phyloP scores from a whole-genome alignment of 2,888 invertebrate species.

The Hemaris fuciformis region DNA sequence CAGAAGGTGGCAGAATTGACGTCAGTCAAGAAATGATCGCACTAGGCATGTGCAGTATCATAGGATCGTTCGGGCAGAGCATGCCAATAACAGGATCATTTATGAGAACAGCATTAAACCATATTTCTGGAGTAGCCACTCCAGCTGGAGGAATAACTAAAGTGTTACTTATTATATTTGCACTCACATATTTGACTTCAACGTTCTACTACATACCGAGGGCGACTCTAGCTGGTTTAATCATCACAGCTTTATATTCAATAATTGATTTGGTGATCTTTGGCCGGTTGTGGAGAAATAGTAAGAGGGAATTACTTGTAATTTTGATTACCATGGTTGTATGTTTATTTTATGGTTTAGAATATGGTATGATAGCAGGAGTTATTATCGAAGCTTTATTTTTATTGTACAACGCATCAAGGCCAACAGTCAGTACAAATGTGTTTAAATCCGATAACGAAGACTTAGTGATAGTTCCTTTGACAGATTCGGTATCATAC shows the following conservation, averaged over 20 bases:
- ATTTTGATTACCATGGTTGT: conserved; percentile 49
- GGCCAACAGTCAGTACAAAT: conserved; percentile 50
- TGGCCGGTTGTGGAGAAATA: conserved; percentile 87
- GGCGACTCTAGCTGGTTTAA: conserved; percentile 92
- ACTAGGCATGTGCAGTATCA: conserved; percentile 90
- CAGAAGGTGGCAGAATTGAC: conserved; percentile 88
- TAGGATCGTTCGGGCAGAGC: conserved; percentile 91
- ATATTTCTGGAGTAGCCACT: conserved; percentile 93
- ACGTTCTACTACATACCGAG: conserved; percentile 93
- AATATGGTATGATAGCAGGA: conserved; percentile 67
- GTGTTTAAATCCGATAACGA: conserved; percentile 41
- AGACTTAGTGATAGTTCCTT: conserved; percentile 46
- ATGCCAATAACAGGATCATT: conserved; percentile 95
- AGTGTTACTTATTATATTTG: conserved; percentile 87
- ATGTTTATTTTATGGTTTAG: conserved; percentile 56
- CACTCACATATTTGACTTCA: conserved; percentile 89
- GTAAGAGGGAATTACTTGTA: conserved; percentile 80
- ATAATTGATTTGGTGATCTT: conserved; percentile 87
- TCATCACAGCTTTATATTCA: conserved; percentile 93
- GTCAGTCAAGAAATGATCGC: conserved; percentile 96
- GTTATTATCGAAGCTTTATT: conserved; percentile 55
- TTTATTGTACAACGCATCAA: conserved; percentile 55
- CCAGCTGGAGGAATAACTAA: conserved; percentile 90
- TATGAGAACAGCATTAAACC: conserved; percentile 93
- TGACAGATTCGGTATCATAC: conserved; percentile 58